Evolutionary conservation across 2,888 invertebrate genomes (phyloP), one percentile per base, ranked within the genome.

Genomic region (Antheraea assamensis): DNA sequence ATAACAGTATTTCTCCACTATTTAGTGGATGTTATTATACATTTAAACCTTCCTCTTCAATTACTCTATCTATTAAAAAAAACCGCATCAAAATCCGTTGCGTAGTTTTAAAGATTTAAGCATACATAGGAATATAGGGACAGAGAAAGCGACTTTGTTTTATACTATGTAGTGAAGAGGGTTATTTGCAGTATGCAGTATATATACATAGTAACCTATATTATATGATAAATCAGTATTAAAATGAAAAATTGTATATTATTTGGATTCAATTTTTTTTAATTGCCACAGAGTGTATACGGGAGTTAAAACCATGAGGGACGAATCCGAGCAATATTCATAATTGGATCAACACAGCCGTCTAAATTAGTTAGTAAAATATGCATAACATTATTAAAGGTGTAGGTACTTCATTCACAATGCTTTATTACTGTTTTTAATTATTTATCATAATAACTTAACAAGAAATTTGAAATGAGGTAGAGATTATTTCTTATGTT

Each of bases 341-440:
- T 90, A 92, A 92, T 91, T 91, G 89, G 88, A 88, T 89, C 86
- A 85, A 88, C 88, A 83, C 83, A 83, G 82, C 35, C 79, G 79
- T 79, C 84, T 77, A 88, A 90, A 92, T 92, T 92, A 91, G 89
- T 85, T 85, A 77, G 86, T 92, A 80, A 91, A 93, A 90, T 92
- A 92, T 92, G 87, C 88, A 91, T 85, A 87, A 80, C 81, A 82
- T 88, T 88, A 88, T 86, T 82, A 83, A 84, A 80, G 83, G 81
- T 74, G 80, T 68, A 68, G 61, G 30, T 82, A 83, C 81, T 82
- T 84, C 83, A 86, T 85, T 85, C 81, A 82, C 76, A 74, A 70
- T 78, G 77, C 80, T 64, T 87, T 87, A 88, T 84, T 83, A 84
- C 81, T 81, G 81, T 82, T 82, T 84, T 87, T 88, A 86, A 88